Percentiles rank a stretch among this genome's conserved stretches.
Evolutionary conservation across 2,113 vertebrate species (phyloP).

Genomic region (Toxotes chatareus): DNA sequence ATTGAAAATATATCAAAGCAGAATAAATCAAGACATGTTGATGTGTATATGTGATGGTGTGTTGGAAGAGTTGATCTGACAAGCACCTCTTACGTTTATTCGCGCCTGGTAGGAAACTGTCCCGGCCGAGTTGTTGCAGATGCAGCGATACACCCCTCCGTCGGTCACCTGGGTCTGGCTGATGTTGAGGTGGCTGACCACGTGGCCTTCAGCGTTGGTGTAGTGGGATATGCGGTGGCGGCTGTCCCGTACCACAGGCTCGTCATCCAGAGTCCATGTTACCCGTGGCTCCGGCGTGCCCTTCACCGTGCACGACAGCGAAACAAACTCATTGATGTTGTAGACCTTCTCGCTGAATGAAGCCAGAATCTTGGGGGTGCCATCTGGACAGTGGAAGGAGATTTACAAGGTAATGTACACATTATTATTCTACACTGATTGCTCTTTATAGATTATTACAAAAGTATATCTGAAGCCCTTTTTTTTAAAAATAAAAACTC

Average conservation of each 20-base stretch:
- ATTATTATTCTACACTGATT: background rate
- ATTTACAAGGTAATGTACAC: background rate
- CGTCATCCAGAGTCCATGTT: slow-evolving; percentile 96
- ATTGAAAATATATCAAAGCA: slow-evolving; percentile 51
- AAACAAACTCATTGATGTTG: slow-evolving; percentile 95
- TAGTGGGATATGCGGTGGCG: slow-evolving; percentile 94
- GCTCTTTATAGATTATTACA: background rate
- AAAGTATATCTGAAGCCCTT: slow-evolving; percentile 67
- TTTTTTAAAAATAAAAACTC: background rate
- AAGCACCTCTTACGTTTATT: slow-evolving; percentile 99
- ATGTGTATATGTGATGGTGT: slow-evolving; percentile 84
- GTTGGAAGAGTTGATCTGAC: slow-evolving; percentile 99
- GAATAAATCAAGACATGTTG: slow-evolving; percentile 81
- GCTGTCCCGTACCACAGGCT: slow-evolving; percentile 90
- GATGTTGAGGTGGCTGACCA: slow-evolving; percentile 98
- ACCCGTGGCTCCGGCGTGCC: slow-evolving; percentile 94
- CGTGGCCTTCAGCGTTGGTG: slow-evolving; percentile 91
- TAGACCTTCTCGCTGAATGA: slow-evolving; percentile 98
- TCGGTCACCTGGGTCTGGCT: slow-evolving; percentile 95
- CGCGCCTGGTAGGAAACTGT: slow-evolving; percentile 99
- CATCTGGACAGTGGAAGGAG: slow-evolving; percentile 83
- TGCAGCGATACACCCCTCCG: slow-evolving; percentile 97
- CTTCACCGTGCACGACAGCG: slow-evolving; percentile 95
- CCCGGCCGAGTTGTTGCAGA: slow-evolving; percentile 98
- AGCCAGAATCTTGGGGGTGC: slow-evolving; percentile 97